Base-by-base conservation (phyloP, 2,888 invertebrate species). In the Xestia ashworthii region DNA sequence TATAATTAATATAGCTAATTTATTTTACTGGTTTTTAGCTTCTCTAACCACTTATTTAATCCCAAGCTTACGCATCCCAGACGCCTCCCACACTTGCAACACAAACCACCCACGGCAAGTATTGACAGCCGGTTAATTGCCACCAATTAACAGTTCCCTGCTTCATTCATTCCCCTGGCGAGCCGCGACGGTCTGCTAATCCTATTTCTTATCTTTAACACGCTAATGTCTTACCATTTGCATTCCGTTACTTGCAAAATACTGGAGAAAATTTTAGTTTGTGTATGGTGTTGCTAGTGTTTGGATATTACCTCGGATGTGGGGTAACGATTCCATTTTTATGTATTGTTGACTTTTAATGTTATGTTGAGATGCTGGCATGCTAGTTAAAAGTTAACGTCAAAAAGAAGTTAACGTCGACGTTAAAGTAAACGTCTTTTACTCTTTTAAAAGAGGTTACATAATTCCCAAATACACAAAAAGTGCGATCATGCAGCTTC, bases 161-260 rank as follows among this genome's bases (percentile, higher is more conserved):
- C 58, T 70, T 74, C 44, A 9, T 71, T 82, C 82, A 8, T 71
- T 83, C 83, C 75, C 71, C 75, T 83, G 80, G 80, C 82, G 82
- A 84, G 83, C 66, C 32, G 90, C 71, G 91, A 93, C 93, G 93
- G 90, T 89, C 90, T 83, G 89, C 92, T 96, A 96, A 96, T 96
- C 95, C 96, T 90, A 91, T 93, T 94, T 94, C 95, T 96, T 96
- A 96, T 96, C 96, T 94, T 93, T 90, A 90, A 92, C 93, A 89
- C 93, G 93, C 95, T 96, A 96, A 96, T 95, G 96, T 94, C 95
- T 93, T 90, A 77, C 89, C 90, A 96, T 96, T 96, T 95, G 95
- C 96, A 96, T 96, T 92, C 85, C 85, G 90, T 90, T 92, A 89
- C 91, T 92, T 89, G 91, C 90, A 91, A 93, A 93, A 93, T 94